Conservation (phyloP, 1,140 invertebrate genomes). For the Heliconius eleuchia region DNA sequence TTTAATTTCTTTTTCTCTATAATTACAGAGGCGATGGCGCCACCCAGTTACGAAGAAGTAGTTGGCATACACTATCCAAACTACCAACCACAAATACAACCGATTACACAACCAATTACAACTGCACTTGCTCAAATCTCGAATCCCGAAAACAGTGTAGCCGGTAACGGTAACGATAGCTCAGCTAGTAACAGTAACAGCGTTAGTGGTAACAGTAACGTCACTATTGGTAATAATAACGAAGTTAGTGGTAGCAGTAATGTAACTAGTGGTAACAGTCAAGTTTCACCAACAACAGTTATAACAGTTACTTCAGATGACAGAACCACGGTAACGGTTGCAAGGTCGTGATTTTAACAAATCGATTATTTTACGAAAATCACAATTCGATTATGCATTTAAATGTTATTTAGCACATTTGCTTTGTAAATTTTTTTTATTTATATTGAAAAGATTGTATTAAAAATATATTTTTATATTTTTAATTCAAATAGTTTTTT, state of each 20-base stretch:
- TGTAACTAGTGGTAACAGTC: neutral
- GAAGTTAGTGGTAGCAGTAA: neutral
- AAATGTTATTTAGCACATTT: neutral
- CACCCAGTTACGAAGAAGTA: constrained; percentile 74
- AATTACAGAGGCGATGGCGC: constrained; percentile 71
- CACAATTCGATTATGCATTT: neutral
- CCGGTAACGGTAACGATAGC: constrained; percentile 24
- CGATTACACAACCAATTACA: constrained; percentile 65
- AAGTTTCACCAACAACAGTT: constrained; percentile 21
- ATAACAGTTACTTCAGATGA: constrained; percentile 33
- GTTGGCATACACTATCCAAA: constrained; percentile 67
- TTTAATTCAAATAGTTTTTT: neutral
- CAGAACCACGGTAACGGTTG: constrained; percentile 29
- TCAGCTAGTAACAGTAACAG: neutral
- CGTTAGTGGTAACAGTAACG: too few relatives aligned
- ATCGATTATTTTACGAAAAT: neutral
- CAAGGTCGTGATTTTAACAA: constrained; percentile 33
- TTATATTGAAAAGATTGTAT: neutral
- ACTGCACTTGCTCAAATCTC: constrained; percentile 53
- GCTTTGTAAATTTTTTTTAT: neutral
- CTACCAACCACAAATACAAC: constrained; percentile 54
- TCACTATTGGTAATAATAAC: constrained; percentile 14
- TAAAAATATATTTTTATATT: constrained; percentile 6
- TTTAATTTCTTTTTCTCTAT: constrained; percentile 15
- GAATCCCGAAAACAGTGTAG: constrained; percentile 30